Evolutionary conservation across 2,797 vertebrate species (phyloP), one percentile per base, ranked within the genome.

Genomic region (Gallinago solitaria): DNA sequence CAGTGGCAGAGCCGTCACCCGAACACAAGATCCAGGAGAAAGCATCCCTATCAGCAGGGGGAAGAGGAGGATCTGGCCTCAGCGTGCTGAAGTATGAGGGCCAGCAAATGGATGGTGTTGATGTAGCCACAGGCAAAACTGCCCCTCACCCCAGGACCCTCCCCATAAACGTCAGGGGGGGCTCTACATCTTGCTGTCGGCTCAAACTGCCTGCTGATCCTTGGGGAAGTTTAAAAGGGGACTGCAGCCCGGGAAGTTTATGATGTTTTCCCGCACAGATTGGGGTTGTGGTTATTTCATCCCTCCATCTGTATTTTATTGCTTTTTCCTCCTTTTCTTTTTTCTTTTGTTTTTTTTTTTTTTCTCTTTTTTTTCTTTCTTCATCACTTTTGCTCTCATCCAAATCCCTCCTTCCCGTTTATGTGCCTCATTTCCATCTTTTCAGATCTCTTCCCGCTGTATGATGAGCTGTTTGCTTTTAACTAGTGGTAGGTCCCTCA

Each of bases 391-490:
- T 90, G 15, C 57, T 95, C 18, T 78, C 47, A 71, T 61, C 51
- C 47, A 86, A 65, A 78, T 76, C 41, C 61, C 28, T 78, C 79
- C 54, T 91, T 87, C 61, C 30, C 24, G 25, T 82, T 94, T 86
- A 90, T 73, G 70, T 74, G 48, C 41, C 67, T 90, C 28, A 79
- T 86, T 92, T 95, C 67, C 83, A 78, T 88, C 43, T 89, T 95
- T 86, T 89, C 59, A 95, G 77, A 89, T 94, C 63, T 64, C 39
- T 87, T 86, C 60, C 80, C 45, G 12, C 61, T 90, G 35, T 43
- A 43, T 80, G 85, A 69, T 64, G 63, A 86, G 77, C 79, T 91
- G 35, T 82, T 94, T 95, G 67, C 73, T 94, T 95, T 95, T 59
- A 91, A 90, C 69, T 81, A 57, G n/a, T 51, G 16, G 32, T 32